Evolutionary conservation across 2,888 invertebrate species (phyloP).

Genomic region (Heliconius sara): DNA sequence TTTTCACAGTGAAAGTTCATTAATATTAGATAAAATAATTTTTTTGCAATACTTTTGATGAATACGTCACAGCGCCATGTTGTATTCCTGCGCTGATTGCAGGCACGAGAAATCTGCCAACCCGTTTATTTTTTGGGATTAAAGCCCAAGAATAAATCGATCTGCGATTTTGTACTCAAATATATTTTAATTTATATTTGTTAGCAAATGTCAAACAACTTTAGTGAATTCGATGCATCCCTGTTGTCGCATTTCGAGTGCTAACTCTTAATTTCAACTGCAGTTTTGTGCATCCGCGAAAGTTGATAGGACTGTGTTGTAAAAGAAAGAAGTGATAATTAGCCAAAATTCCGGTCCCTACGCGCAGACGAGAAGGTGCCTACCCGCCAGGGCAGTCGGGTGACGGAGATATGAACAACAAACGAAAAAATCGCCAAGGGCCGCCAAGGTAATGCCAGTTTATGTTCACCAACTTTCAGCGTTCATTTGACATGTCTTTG

Average conservation of each 20-base stretch:
- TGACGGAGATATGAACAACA: conserved; percentile 89
- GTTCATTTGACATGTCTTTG: conserved; percentile 79
- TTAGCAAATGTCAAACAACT: conserved; percentile 80
- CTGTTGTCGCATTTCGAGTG: conserved; percentile 80
- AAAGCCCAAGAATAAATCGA: conserved; percentile 81
- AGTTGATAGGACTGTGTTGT: conserved; percentile 85
- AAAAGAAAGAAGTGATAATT: conserved; percentile 83
- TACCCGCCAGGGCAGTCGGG: conserved; percentile 87
- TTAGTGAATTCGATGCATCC: conserved; percentile 80
- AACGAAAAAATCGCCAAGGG: conserved; percentile 93
- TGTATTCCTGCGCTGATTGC: conserved; percentile 85
- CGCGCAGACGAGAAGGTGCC: conserved; percentile 91
- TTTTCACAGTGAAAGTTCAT: conserved; percentile 46
- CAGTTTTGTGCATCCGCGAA: conserved; percentile 84
- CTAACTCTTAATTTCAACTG: conserved; percentile 81
- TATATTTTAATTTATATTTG: conserved; percentile 82
- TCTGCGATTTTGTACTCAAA: conserved; percentile 83
- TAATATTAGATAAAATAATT: conserved; percentile 59
- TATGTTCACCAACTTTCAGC: conserved; percentile 66
- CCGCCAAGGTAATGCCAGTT: conserved; percentile 86
- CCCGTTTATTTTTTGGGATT: conserved; percentile 83
- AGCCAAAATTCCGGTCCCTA: conserved; percentile 94
- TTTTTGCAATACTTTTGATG: conserved; percentile 80
- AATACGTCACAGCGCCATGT: conserved; percentile 84
- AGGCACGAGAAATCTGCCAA: conserved; percentile 84